These are phyloP conservation scores for Phania funesta DNA, from an alignment of 2,888 invertebrate genomes.

Conservation along the genomic window DNA sequence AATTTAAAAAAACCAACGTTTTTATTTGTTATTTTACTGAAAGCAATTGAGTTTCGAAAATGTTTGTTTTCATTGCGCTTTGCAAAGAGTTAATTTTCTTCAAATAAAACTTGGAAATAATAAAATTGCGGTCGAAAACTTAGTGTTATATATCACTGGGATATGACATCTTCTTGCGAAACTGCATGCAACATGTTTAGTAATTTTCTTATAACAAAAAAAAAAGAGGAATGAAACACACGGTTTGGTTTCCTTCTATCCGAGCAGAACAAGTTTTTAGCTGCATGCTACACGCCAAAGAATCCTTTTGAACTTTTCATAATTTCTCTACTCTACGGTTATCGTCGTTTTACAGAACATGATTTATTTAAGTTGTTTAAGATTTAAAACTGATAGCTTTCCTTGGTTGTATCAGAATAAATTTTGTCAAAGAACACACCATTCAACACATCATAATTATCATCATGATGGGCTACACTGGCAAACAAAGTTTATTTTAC, in stretches of 20 bases:
- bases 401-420: slow-evolving; percentile 4
- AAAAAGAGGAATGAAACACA: neutral
- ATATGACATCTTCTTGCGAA: neutral
- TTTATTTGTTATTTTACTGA: too few relatives aligned
- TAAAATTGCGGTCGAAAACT: too few relatives aligned
- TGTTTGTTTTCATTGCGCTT: too few relatives aligned
- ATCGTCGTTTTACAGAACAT: slow-evolving; percentile 12
- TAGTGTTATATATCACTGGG: neutral
- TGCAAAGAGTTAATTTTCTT: too few relatives aligned
- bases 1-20: too few relatives aligned
- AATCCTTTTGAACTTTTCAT: slow-evolving; percentile 5
- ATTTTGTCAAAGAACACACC: neutral
- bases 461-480: neutral
- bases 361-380: slow-evolving; percentile 10
- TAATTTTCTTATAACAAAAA: neutral
- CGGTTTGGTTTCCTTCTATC: neutral
- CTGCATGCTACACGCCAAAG: slow-evolving; percentile 11
- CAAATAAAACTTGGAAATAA: neutral
- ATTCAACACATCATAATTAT: neutral
- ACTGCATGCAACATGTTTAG: slow-evolving; percentile 19
- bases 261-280: slow-evolving; percentile 1
- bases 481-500: neutral
- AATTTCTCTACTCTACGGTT: slow-evolving; percentile 6
- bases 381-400: slow-evolving; percentile 5
- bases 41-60: too few relatives aligned